These are phyloP conservation scores for Drymodes brunneopygia DNA, from an alignment of 2,113 vertebrate genomes.

Conservation along the genomic window DNA sequence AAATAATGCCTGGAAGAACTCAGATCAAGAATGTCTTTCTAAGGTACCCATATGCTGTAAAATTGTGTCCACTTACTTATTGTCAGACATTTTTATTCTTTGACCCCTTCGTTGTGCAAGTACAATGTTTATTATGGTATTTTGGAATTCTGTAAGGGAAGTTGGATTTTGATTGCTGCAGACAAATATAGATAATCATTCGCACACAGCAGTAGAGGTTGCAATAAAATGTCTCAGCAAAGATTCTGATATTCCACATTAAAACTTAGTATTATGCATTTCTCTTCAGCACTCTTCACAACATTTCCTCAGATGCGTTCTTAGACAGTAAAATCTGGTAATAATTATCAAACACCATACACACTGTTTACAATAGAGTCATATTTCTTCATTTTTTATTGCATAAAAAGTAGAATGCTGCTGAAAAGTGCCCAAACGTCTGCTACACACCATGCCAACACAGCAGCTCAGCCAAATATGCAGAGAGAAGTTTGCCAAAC, in stretches of 20 bases:
- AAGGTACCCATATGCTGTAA: neutral
- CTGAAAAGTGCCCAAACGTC: constrained; percentile 76
- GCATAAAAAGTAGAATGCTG: constrained; percentile 70
- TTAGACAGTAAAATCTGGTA: constrained; percentile 76
- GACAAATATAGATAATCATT: neutral
- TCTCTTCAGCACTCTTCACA: constrained; percentile 58
- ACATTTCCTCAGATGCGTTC: constrained; percentile 65
- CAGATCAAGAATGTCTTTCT: neutral
- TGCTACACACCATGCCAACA: constrained; percentile 68
- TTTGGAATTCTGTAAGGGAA: neutral
- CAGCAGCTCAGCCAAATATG: constrained; percentile 77
- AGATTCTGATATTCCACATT: constrained; percentile 39
- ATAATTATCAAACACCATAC: constrained; percentile 77
- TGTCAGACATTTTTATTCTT: constrained; percentile 1
- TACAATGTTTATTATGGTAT: constrained; percentile 1
- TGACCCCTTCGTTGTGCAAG: neutral
- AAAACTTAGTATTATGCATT: constrained; percentile 51
- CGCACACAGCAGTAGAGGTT: neutral
- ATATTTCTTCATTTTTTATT: constrained; percentile 72
- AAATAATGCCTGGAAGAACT: neutral
- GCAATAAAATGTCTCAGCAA: neutral
- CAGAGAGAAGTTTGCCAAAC: constrained; percentile 72
- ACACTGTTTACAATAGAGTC: constrained; percentile 75
- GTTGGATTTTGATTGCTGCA: neutral
- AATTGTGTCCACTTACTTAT: neutral